Evolutionary conservation across 2,888 invertebrate species (phyloP), one percentile per base, ranked within the genome.

Genomic region (Cosmopolites sordidus): DNA sequence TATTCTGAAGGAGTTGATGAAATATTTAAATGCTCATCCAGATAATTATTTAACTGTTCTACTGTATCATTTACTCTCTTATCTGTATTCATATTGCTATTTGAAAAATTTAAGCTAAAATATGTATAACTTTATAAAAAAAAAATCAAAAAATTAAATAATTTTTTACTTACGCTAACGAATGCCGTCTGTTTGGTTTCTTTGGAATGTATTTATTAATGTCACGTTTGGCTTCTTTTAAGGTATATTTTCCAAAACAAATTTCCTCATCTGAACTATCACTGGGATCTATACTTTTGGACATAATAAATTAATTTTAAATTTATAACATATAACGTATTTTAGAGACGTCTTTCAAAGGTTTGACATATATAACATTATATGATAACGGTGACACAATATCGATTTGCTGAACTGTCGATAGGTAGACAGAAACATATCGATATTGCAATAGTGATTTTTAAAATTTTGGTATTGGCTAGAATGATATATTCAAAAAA

Each of bases 191-290:
- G 37, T 46, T 46, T 5, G 40, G 40, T 12, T 45, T 17, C 22
- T 16, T 18, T 15, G 45, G 49, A 16, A 22, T 9, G n/a, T 44
- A 49, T 16, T 45, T 49, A 17, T 17, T 39, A 9, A 42, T 8
- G 37, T 54, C 49, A 17, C 27, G 17, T 38, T 43, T 44, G 2
- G 50, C 49, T 38, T 54, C 54, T 17, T 45, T 46, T 16, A 54
- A 17, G 2, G 54, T 49, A 16, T 54, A 54, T 8, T 39, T 16
- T 8, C 54, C 54, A 45, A 49, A 54, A 18, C 41, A 45, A 3
- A 54, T 37, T 40, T 40, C 40, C 2, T 54, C 54, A 45, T 48
- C 48, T 5, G 47, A 48, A 16, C 41, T 41, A 5, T 45, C 45
- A 6, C 18, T 18, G 12, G 33, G 15, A 14, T 45, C 15, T 6